These are phyloP conservation scores for Perizoma affinitatum DNA, from an alignment of 2,888 invertebrate species.

Conservation along the genomic window DNA sequence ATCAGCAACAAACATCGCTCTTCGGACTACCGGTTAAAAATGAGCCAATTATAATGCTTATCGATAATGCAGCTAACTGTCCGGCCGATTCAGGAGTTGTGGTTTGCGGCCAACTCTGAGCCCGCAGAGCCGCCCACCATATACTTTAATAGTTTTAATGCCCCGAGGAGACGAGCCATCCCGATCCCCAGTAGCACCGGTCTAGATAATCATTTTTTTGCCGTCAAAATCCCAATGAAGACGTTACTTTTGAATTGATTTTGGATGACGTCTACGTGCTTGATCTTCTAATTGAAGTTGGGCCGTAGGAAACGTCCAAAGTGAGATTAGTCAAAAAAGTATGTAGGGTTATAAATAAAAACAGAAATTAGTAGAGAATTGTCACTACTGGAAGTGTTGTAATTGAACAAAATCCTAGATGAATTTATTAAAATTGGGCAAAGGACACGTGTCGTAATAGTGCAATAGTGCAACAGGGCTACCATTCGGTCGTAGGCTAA, in stretches of 20 bases:
- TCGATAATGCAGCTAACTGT: constrained; percentile 65
- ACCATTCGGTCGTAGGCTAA: constrained; percentile 56
- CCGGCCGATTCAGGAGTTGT: constrained; percentile 74
- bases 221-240: constrained; percentile 31
- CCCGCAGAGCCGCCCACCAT: constrained; percentile 66
- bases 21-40: constrained; percentile 39
- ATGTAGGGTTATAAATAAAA: no score
- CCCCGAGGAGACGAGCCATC: constrained; percentile 54
- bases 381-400: no score
- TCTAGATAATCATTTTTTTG: constrained; percentile 38
- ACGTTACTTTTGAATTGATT: constrained; percentile 32
- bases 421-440: constrained; percentile 29
- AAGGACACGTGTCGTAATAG: constrained; percentile 26
- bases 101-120: constrained; percentile 76
- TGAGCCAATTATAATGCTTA: constrained; percentile 59
- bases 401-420: neutral
- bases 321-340: constrained; percentile 2
- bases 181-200: constrained; percentile 46
- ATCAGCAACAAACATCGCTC: constrained; percentile 27
- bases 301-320: constrained; percentile 17
- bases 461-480: constrained; percentile 20
- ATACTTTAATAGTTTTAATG: constrained; percentile 79
- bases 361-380: no score
- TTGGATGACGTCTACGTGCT: constrained; percentile 18
- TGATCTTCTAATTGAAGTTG: constrained; percentile 18